These are phyloP conservation scores for Luperina nickerlii DNA, from an alignment of 2,888 invertebrate species.

Conservation along the genomic window DNA sequence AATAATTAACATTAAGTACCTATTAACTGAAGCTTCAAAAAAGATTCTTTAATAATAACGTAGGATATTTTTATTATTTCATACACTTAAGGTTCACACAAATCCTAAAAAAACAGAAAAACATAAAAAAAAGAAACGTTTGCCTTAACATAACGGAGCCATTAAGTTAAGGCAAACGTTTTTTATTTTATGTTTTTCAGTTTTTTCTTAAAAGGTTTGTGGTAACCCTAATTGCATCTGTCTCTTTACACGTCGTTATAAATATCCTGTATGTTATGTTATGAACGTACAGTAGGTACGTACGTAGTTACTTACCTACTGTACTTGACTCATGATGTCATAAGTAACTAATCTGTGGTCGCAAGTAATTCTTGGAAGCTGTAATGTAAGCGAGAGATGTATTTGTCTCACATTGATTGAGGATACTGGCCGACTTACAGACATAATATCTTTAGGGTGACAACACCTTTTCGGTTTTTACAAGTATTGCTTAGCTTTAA, in stretches of 20 bases:
- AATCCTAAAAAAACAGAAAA: no score
- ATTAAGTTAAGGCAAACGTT: no score
- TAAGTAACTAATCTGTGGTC: slow-evolving; percentile 21
- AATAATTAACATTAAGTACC: no score
- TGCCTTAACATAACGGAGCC: no score
- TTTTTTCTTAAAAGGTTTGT: background rate
- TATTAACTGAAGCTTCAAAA: background rate
- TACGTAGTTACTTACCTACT: background rate
- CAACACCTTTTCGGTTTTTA: background rate
- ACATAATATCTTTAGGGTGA: background rate
- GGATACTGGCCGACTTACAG: background rate
- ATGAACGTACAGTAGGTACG: background rate
- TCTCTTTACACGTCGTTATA: background rate
- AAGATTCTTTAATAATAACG: background rate
- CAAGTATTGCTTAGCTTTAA: background rate
- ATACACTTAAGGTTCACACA: no score
- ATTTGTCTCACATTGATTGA: slow-evolving; percentile 5
- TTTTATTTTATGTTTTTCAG: no score
- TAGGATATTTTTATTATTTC: background rate
- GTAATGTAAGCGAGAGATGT: background rate
- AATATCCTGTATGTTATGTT: slow-evolving; percentile 8
- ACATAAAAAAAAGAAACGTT: no score
- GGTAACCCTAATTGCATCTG: slow-evolving; percentile 7
- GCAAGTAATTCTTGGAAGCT: slow-evolving; percentile 33
- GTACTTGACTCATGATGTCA: slow-evolving; percentile 40